phyloP scores from a whole-genome alignment of 2,888 invertebrate genomes.

The Sesia bembeciformis region DNA sequence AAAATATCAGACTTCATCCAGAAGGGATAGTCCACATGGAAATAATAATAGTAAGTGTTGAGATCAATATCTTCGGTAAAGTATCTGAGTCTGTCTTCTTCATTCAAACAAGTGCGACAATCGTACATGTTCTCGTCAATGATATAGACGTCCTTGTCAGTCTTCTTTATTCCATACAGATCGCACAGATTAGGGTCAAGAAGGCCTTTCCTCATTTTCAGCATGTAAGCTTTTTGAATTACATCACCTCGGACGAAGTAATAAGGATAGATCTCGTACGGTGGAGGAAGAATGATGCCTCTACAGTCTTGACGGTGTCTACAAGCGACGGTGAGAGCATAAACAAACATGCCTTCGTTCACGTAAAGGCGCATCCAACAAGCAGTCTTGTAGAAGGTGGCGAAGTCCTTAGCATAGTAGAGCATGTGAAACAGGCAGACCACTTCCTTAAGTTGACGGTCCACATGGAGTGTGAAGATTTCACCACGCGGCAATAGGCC shows the following conservation, averaged over 20 bases:
- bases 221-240: conserved; percentile 70
- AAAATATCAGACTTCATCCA: conserved; percentile 71
- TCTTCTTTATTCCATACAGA: conserved; percentile 64
- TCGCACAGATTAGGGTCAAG: conserved; percentile 64
- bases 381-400: conserved; percentile 63
- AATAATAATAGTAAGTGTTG: conserved; percentile 77
- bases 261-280: conserved; percentile 77
- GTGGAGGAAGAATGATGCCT: conserved; percentile 68
- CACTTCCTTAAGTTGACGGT: conserved; percentile 66
- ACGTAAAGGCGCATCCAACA: conserved; percentile 67
- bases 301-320: conserved; percentile 67
- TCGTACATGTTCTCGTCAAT: conserved; percentile 80
- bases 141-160: conserved; percentile 68
- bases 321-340: conserved; percentile 67
- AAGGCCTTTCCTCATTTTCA: conserved; percentile 65
- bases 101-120: conserved; percentile 61
- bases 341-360: conserved; percentile 75
- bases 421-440: conserved; percentile 69
- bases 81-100: conserved; percentile 75
- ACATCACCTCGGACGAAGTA: conserved; percentile 79
- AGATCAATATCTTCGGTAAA: conserved; percentile 79
- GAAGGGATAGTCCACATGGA: conserved; percentile 77
- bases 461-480: conserved; percentile 63
- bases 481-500: conserved; percentile 74
- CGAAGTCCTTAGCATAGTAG: conserved; percentile 69